These are phyloP conservation scores for Yoshiicerus persimilis DNA, from an alignment of 1,140 invertebrate species.

Conservation along the genomic window DNA sequence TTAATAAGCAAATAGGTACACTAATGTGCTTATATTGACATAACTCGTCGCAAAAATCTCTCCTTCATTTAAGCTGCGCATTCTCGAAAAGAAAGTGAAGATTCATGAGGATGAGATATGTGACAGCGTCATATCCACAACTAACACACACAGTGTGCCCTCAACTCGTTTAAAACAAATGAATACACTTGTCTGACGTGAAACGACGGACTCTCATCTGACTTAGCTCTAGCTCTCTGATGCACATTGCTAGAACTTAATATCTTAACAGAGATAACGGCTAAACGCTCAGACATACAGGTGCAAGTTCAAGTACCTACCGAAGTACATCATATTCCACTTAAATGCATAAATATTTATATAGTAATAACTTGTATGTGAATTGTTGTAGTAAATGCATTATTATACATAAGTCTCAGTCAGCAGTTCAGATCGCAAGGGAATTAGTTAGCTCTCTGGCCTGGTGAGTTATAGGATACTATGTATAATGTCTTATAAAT, in stretches of 20 bases:
- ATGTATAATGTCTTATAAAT: not conserved
- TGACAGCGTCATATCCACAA: not conserved
- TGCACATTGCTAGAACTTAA: not conserved
- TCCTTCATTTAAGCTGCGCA: not conserved
- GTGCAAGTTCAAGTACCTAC: not conserved
- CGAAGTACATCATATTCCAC: not conserved
- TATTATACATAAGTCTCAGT: too few relatives aligned
- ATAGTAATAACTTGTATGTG: not conserved
- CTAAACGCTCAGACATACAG: not conserved
- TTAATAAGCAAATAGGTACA: not conserved
- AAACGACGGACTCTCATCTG: not conserved
- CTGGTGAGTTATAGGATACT: not conserved
- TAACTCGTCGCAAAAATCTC: slow-evolving; percentile 16
- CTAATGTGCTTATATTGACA: slow-evolving; percentile 11
- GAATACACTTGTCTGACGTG: not conserved
- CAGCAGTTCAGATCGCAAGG: not conserved
- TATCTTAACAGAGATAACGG: not conserved
- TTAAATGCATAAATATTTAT: not conserved
- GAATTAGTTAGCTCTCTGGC: not conserved
- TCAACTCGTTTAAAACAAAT: not conserved
- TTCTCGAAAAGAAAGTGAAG: slow-evolving; percentile 14
- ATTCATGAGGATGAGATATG: slow-evolving; percentile 13
- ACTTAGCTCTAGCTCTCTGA: not conserved
- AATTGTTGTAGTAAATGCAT: not conserved
- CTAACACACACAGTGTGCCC: not conserved